These are phyloP conservation scores for Pristionchus pacificus DNA, from an alignment of 1,140 invertebrate species.

Conservation along the genomic window DNA sequence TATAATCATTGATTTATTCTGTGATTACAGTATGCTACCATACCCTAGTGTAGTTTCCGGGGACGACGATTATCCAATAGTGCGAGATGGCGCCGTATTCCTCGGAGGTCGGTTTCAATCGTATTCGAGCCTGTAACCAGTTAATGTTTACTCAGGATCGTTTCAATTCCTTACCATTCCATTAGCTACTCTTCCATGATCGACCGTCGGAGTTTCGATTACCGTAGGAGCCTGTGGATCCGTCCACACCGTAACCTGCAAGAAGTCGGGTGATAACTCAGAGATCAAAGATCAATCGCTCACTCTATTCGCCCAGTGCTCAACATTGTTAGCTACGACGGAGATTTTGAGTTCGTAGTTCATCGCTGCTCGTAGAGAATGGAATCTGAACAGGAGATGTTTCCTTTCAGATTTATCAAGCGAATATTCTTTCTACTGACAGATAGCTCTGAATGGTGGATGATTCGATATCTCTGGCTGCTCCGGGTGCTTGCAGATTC, in stretches of 20 bases:
- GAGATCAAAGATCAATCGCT: too few relatives aligned
- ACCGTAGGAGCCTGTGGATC: slow-evolving; percentile 54
- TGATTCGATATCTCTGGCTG: slow-evolving; percentile 38
- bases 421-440: slow-evolving; percentile 31
- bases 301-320: too few relatives aligned
- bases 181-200: slow-evolving; percentile 32
- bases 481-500: slow-evolving; percentile 46
- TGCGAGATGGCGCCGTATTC: slow-evolving; percentile 97
- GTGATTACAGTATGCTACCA: slow-evolving; percentile 5
- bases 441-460: slow-evolving; percentile 35
- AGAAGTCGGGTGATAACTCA: too few relatives aligned
- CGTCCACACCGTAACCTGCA: slow-evolving; percentile 33
- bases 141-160: too few relatives aligned
- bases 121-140: slow-evolving; percentile 74
- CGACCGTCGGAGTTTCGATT: slow-evolving; percentile 48
- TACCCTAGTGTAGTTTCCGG: slow-evolving; percentile 71
- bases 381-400: slow-evolving; percentile 3
- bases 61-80: slow-evolving; percentile 92
- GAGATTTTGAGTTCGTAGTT: not conserved
- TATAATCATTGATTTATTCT: slow-evolving; percentile 19
- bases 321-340: not conserved
- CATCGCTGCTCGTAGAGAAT: too few relatives aligned
- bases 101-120: slow-evolving; percentile 71
- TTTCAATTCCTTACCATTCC: too few relatives aligned
- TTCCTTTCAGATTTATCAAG: not conserved